These are phyloP conservation scores for Danaus melanippus DNA, from an alignment of 1,140 invertebrate species.

Conservation along the genomic window DNA sequence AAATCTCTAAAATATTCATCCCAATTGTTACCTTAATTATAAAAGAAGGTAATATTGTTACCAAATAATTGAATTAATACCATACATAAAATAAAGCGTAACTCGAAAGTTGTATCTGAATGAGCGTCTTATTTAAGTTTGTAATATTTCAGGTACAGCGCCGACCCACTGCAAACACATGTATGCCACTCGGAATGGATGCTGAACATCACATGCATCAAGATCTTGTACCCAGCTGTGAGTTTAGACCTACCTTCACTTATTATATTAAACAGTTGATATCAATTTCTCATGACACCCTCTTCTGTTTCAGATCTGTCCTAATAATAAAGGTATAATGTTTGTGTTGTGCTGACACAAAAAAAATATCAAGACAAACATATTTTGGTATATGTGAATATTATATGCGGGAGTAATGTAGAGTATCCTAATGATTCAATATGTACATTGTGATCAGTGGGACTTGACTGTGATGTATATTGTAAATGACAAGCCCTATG, in stretches of 20 bases:
- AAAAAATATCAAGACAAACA: constrained; percentile 69
- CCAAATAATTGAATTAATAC: too few relatives aligned
- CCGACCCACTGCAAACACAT: constrained; percentile 48
- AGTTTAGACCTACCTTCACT: constrained; percentile 24
- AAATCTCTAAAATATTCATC: too few relatives aligned
- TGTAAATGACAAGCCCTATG: constrained; percentile 7
- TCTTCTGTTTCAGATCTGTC: constrained; percentile 59
- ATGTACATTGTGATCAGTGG: constrained; percentile 53
- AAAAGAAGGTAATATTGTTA: too few relatives aligned
- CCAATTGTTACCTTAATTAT: too few relatives aligned
- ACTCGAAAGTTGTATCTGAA: too few relatives aligned
- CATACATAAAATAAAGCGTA: too few relatives aligned
- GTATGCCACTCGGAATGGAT: constrained; percentile 58
- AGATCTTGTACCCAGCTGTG: constrained; percentile 63
- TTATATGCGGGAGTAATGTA: constrained; percentile 53
- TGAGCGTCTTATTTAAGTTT: too few relatives aligned
- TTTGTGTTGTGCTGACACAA: constrained; percentile 30
- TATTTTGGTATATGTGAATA: constrained; percentile 70
- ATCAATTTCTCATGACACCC: not conserved
- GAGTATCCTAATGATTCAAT: constrained; percentile 52
- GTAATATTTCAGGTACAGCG: constrained; percentile 45
- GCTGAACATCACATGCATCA: constrained; percentile 64
- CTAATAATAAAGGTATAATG: constrained; percentile 43
- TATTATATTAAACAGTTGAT: constrained; percentile 1
- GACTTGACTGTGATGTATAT: constrained; percentile 36